Conservation (phyloP, 2,113 vertebrate species). For the Pitta sordida region DNA sequence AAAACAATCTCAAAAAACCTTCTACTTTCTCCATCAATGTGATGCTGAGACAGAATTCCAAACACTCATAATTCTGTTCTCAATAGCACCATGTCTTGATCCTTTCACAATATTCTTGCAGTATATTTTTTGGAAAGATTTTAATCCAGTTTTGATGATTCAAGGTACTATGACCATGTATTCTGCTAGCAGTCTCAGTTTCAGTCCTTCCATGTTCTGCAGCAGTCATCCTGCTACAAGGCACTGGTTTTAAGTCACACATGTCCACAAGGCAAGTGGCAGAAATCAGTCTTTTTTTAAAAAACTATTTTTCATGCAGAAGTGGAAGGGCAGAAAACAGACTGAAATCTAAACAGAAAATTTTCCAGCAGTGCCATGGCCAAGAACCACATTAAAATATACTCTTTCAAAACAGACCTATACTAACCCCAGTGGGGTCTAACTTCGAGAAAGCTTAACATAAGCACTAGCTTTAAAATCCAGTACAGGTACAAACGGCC, state of each 20-base stretch:
- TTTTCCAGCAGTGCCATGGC: neutral
- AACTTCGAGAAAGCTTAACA: neutral
- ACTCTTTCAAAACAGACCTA: neutral
- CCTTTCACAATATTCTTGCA: neutral
- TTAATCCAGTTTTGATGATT: neutral
- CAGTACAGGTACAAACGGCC: neutral
- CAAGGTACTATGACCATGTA: neutral
- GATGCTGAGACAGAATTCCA: neutral
- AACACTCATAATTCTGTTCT: neutral
- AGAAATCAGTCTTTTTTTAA: neutral
- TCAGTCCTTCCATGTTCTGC: neutral
- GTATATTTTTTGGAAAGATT: neutral
- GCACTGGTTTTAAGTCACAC: neutral
- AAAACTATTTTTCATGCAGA: neutral
- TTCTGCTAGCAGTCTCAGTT: neutral
- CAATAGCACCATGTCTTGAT: neutral
- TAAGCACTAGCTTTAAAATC: neutral
- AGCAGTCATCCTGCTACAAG: neutral
- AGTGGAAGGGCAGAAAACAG: neutral
- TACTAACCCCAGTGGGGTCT: neutral
- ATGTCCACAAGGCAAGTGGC: neutral
- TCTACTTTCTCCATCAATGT: neutral
- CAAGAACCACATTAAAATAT: slow-evolving; percentile 3
- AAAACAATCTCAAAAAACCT: neutral
- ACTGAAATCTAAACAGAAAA: slow-evolving; percentile 7